A percentile compares a stretch with the other conserved stretches of the same genome.
Evolutionary conservation across 2,888 invertebrate genomes (phyloP).

Genomic region (Dysmachus trigonus): DNA sequence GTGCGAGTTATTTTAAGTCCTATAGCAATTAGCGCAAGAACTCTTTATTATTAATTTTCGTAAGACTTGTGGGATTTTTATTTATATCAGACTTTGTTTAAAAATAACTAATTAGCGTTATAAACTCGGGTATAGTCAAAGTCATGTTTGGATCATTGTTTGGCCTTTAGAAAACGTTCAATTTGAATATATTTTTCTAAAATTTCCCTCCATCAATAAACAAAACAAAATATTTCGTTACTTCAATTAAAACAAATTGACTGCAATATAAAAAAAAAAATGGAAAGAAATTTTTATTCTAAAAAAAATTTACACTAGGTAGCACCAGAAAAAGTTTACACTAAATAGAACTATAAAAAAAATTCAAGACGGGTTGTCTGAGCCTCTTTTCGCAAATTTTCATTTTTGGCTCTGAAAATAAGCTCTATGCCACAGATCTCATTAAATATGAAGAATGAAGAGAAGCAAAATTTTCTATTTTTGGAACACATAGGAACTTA

Average conservation of each 20-base stretch:
- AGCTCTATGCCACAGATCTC: neutral
- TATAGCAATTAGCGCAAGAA: neutral
- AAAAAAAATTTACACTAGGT: neutral
- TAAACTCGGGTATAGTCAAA: neutral
- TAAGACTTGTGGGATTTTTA: neutral
- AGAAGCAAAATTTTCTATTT: neutral
- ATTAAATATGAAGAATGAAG: neutral
- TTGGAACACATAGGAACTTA: neutral
- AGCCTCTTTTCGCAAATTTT: neutral
- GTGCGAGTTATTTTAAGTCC: neutral
- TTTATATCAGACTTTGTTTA: neutral
- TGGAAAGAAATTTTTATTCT: neutral
- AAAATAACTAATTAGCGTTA: neutral
- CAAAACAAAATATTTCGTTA: neutral
- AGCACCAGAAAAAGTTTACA: neutral
- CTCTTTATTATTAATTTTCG: neutral
- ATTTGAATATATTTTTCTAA: neutral
- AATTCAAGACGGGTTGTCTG: neutral
- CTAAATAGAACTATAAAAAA: neutral
- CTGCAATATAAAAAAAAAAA: neutral
- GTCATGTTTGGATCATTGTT: neutral
- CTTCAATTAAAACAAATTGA: neutral
- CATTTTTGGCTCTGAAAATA: slow-evolving; percentile 2
- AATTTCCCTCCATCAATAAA: neutral
- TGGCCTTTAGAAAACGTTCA: neutral